These are phyloP conservation scores for Pherbina coryleti DNA, from an alignment of 2,888 invertebrate species.

Conservation along the genomic window DNA sequence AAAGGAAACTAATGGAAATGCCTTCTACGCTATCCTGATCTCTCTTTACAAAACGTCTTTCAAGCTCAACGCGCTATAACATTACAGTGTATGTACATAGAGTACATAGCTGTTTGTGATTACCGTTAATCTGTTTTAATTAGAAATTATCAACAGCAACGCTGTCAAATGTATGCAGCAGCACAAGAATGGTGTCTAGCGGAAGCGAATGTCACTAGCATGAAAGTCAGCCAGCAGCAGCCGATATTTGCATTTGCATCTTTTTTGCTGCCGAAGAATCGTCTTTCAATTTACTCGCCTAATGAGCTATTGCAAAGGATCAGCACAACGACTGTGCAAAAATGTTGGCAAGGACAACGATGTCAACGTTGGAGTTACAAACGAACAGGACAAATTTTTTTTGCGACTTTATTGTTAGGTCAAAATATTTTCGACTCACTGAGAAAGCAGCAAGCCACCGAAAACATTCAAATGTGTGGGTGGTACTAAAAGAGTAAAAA, in stretches of 20 bases:
- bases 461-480: too few relatives aligned
- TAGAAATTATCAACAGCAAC: slow-evolving; percentile 28
- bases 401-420: background rate
- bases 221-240: background rate
- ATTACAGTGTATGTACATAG: too few relatives aligned
- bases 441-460: too few relatives aligned
- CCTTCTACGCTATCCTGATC: too few relatives aligned
- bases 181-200: too few relatives aligned
- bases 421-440: background rate
- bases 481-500: too few relatives aligned
- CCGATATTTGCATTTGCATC: background rate
- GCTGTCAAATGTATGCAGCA: background rate
- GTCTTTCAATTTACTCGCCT: slow-evolving; percentile 25
- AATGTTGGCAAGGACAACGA: background rate
- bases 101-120: background rate
- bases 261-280: slow-evolving; percentile 13
- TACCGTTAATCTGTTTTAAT: slow-evolving; percentile 33
- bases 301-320: slow-evolving; percentile 11
- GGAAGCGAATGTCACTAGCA: too few relatives aligned
- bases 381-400: background rate
- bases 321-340: background rate
- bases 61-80: too few relatives aligned
- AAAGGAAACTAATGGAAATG: too few relatives aligned
- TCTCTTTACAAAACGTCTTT: too few relatives aligned
- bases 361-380: background rate